Conservation (phyloP, 2,113 vertebrate genomes). For the Engraulis encrasicolus region DNA sequence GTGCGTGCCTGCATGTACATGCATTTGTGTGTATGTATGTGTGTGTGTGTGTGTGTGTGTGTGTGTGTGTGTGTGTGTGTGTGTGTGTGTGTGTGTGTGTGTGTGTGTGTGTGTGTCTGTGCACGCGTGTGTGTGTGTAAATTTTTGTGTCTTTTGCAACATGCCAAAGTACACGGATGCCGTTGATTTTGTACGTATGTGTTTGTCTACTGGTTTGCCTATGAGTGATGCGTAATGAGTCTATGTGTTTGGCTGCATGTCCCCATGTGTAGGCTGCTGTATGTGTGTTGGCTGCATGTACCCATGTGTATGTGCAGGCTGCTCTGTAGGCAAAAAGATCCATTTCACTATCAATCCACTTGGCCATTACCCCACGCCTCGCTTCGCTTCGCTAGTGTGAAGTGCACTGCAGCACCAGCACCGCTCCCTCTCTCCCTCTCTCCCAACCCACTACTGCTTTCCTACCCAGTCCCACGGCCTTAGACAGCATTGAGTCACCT, state of each 20-base stretch:
- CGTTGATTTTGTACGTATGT: too few relatives aligned
- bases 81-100: conserved; percentile 22
- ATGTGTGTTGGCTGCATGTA: conserved; percentile 21
- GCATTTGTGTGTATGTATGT: background rate
- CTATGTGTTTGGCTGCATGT: background rate
- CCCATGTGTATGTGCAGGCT: background rate
- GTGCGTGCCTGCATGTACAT: background rate
- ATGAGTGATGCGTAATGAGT: too few relatives aligned
- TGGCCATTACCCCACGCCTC: background rate
- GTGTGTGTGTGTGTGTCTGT: too few relatives aligned
- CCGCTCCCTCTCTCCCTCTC: background rate
- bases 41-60: conserved; percentile 24
- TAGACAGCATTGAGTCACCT: conserved; percentile 41
- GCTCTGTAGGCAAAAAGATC: conserved; percentile 6
- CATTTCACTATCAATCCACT: background rate
- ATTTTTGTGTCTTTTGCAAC: too few relatives aligned
- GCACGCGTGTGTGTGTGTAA: too few relatives aligned
- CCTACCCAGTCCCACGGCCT: too few relatives aligned
- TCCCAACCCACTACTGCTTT: too few relatives aligned
- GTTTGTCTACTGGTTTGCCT: too few relatives aligned
- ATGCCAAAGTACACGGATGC: too few relatives aligned
- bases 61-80: background rate
- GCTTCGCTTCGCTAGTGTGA: background rate
- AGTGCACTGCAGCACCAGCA: conserved; percentile 24
- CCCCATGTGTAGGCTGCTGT: background rate